Evolutionary conservation across 2,888 invertebrate species (phyloP), one percentile per base, ranked within the genome.

Genomic region (Hydriomena furcata): DNA sequence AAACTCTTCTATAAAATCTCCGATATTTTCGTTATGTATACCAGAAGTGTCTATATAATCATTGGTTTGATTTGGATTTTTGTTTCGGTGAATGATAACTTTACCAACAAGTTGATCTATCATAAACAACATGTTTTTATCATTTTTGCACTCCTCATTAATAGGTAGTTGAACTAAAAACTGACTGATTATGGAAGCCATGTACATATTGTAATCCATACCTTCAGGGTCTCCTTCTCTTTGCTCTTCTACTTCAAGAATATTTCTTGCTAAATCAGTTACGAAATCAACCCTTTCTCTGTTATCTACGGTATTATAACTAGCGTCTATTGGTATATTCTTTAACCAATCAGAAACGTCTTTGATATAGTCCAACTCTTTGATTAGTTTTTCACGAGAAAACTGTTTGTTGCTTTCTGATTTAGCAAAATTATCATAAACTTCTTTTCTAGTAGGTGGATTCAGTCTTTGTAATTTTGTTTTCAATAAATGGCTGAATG

Each of bases 261-360:
- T 73, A 28, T 76, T 72, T 52, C 59, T 69, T 17, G 82, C 79
- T 1, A 84, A 52, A 54, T 68, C 68, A 13, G 65, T 72, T 5
- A 82, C 65, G 52, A 76, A 75, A 38, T 79, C 71, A 37, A 73
- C 62, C n/a, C 77, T 58, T 7, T 66, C 37, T 60, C 55, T 66
- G 36, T 79, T 76, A 7, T 65, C 67, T 1, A 66, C 52, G 0
- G 57, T 63, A 44, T 76, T 76, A 52, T 71, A 79, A 6, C 64
- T 52, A 24, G 58, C 34, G 8, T 71, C 61, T 11, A 82, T 56
- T 1, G 79, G 79, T 55, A 80, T 55, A 30, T 63, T 68, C 42
- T 73, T 82, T n/a, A 85, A 60, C 80, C 84, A 84, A 61, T 83
- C 79, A 6, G 80, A 74, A 51, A 84, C 65, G 20, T 71, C 61